A percentile compares a stretch with the other conserved stretches of the same genome.
Conservation (phyloP, 2,888 invertebrate species). For the Amiota mariae region DNA sequence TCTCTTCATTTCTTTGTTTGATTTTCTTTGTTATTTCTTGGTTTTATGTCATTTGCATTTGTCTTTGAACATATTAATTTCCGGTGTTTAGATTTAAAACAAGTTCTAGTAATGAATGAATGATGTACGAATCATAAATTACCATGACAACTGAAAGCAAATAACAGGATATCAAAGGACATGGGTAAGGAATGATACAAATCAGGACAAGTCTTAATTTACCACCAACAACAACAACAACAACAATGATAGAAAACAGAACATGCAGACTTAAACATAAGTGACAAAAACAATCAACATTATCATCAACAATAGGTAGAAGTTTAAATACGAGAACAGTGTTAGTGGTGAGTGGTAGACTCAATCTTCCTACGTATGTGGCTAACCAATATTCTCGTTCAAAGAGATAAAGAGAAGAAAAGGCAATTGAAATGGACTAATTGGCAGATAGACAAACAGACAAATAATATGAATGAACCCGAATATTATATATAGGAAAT, state of each 20-base stretch:
- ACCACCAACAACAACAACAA: slow-evolving; percentile 43
- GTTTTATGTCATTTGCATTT: slow-evolving; percentile 3
- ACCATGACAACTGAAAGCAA: too few species aligned
- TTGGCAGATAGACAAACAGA: slow-evolving; percentile 6
- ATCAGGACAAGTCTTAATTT: slow-evolving; percentile 62
- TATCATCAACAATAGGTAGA: slow-evolving; percentile 31
- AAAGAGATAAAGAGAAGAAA: neutral
- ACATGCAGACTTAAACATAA: slow-evolving; percentile 9
- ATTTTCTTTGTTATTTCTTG: neutral
- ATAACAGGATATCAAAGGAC: too few species aligned
- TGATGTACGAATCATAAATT: neutral
- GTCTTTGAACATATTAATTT: slow-evolving; percentile 61
- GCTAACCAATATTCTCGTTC: slow-evolving; percentile 59
- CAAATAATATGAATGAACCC: slow-evolving; percentile 30
- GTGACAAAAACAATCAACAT: slow-evolving; percentile 8
- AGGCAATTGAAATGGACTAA: neutral
- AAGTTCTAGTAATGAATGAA: slow-evolving; percentile 40
- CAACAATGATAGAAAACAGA: slow-evolving; percentile 40
- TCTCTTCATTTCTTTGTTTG: too few species aligned
- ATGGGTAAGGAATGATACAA: too few species aligned
- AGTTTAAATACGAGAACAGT: slow-evolving; percentile 21
- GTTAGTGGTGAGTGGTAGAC: slow-evolving; percentile 43
- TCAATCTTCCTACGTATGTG: slow-evolving; percentile 56
- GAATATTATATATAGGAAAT: too few species aligned
- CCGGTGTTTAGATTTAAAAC: slow-evolving; percentile 60